Conservation (phyloP, 1,140 invertebrate species). For the Antheraea mylitta region DNA sequence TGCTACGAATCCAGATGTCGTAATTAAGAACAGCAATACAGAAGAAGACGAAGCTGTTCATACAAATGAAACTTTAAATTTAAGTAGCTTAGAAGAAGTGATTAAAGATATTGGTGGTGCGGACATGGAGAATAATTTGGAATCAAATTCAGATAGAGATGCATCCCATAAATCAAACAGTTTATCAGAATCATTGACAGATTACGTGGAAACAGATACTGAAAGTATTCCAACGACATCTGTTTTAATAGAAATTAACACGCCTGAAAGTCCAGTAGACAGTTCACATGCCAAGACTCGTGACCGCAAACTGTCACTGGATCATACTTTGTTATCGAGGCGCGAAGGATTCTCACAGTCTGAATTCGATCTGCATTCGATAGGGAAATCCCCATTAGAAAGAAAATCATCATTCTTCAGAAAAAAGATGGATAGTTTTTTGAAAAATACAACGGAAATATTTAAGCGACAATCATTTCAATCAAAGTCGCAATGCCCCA, state of each 20-base stretch:
- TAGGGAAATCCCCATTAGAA: conserved; percentile 63
- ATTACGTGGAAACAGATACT: conserved; percentile 13
- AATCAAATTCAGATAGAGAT: not conserved
- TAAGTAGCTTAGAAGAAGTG: not conserved
- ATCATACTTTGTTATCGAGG: conserved; percentile 53
- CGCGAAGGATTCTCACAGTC: conserved; percentile 60
- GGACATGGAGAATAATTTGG: not conserved
- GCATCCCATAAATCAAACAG: conserved; percentile 17
- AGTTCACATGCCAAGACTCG: conserved; percentile 23
- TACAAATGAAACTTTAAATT: conserved; percentile 14
- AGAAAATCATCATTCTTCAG: conserved; percentile 68
- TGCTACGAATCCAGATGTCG: conserved; percentile 46
- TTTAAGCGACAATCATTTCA: conserved; percentile 53
- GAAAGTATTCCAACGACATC: conserved; percentile 7
- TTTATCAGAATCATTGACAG: conserved; percentile 13
- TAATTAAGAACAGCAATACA: conserved; percentile 20
- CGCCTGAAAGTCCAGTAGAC: conserved; percentile 17
- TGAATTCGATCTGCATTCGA: conserved; percentile 60
- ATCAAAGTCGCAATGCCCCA: conserved; percentile 34
- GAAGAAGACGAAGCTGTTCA: conserved; percentile 19
- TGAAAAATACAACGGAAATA: conserved; percentile 66
- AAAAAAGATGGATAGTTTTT: conserved; percentile 68
- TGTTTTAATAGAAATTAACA: conserved; percentile 11
- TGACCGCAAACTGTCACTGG: conserved; percentile 62
- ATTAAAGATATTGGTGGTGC: conserved; percentile 5